Conservation (phyloP, 2,797 vertebrate species). For the Pangasius djambal region DNA sequence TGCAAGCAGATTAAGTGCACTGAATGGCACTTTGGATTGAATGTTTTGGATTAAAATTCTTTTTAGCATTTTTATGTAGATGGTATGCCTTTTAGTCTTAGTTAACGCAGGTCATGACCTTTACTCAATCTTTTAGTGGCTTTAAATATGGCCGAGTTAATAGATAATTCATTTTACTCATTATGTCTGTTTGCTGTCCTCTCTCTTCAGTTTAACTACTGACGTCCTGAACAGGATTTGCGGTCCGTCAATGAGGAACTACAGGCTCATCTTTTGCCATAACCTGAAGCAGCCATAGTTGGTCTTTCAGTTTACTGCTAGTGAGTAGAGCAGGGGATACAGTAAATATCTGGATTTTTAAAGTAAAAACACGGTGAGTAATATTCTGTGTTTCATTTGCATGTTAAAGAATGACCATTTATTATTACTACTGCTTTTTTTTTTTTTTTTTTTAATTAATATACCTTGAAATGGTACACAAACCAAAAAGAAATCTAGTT, state of each 20-base stretch:
- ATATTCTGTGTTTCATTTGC: not conserved
- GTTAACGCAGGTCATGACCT: not conserved
- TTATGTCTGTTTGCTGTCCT: slow-evolving; percentile 7
- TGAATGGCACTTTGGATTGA: not conserved
- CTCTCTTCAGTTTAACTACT: slow-evolving; percentile 81
- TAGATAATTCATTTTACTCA: not conserved
- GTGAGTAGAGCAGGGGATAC: slow-evolving; percentile 88
- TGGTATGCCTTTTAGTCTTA: not conserved
- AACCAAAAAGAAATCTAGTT: not conserved
- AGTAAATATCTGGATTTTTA: slow-evolving; percentile 84
- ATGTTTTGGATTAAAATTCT: not conserved
- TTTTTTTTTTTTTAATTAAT: not conserved
- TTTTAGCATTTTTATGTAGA: not conserved
- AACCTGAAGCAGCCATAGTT: slow-evolving; percentile 99
- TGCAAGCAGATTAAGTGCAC: not conserved
- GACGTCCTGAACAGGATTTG: slow-evolving; percentile 96
- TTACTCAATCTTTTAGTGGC: not conserved
- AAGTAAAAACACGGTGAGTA: slow-evolving; percentile 91
- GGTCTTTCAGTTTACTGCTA: slow-evolving; percentile 88
- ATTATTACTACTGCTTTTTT: not conserved
- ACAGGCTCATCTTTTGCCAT: slow-evolving; percentile 99
- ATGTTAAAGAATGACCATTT: not conserved
- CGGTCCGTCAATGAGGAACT: slow-evolving; percentile 99
- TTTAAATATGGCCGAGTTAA: not conserved
- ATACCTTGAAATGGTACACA: not conserved